These are phyloP conservation scores for Drosophila ironensis DNA, from an alignment of 1,140 invertebrate genomes.

Conservation along the genomic window DNA sequence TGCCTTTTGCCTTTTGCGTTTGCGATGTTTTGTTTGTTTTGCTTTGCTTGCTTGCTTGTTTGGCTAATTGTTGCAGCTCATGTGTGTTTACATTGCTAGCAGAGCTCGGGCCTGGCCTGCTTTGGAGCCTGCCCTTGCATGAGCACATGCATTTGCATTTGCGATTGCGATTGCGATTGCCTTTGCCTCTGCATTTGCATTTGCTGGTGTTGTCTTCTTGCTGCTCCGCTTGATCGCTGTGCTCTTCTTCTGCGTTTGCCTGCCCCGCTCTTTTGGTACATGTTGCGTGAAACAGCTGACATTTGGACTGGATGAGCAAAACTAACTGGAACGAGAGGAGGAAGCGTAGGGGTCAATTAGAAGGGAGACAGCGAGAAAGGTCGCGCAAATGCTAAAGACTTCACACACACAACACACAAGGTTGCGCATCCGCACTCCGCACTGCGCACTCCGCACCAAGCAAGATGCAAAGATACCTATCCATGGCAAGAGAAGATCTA, in stretches of 20 bases:
- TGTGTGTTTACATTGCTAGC: constrained; percentile 50
- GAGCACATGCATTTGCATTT: not conserved
- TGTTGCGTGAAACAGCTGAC: constrained; percentile 74
- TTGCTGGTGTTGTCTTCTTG: constrained; percentile 28
- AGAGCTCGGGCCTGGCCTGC: constrained; percentile 28
- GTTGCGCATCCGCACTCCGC: constrained; percentile 70
- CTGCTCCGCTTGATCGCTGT: constrained; percentile 56
- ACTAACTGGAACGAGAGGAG: constrained; percentile 27
- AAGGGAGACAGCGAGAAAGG: too few relatives aligned
- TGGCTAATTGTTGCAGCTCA: not conserved
- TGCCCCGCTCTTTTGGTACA: constrained; percentile 72
- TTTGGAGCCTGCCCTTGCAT: too few relatives aligned
- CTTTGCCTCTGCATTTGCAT: not conserved
- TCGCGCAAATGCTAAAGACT: too few relatives aligned
- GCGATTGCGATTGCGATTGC: not conserved
- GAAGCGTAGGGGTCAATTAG: too few relatives aligned
- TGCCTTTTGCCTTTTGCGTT: too few relatives aligned
- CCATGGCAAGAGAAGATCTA: too few relatives aligned
- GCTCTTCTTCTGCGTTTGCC: constrained; percentile 74
- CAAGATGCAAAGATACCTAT: too few relatives aligned
- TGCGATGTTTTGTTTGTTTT: constrained; percentile 8
- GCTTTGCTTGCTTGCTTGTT: constrained; percentile 2
- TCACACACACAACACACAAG: too few relatives aligned
- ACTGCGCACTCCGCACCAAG: too few relatives aligned
- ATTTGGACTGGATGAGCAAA: constrained; percentile 50